Conservation (phyloP, 2,888 invertebrate genomes). For the Lathronympha strigana region DNA sequence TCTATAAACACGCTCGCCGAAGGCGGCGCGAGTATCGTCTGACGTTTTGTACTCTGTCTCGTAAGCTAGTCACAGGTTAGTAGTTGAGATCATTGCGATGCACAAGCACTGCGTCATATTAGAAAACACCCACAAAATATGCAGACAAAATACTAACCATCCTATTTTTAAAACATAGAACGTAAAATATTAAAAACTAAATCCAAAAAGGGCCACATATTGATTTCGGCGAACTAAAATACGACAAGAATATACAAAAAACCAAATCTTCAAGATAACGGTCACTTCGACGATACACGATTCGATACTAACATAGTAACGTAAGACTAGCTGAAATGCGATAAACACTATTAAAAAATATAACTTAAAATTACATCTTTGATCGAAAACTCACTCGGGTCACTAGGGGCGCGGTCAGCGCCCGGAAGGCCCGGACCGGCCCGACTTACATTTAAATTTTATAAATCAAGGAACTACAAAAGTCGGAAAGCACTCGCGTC, state of each 20-base stretch:
- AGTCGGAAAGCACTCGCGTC: slow-evolving; percentile 64
- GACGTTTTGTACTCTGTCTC: slow-evolving; percentile 77
- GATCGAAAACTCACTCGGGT: slow-evolving; percentile 82
- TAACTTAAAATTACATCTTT: slow-evolving; percentile 83
- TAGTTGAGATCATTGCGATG: slow-evolving; percentile 82
- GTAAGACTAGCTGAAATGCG: slow-evolving; percentile 84
- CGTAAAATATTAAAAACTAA: slow-evolving; percentile 67
- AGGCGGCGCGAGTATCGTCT: slow-evolving; percentile 44
- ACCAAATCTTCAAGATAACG: slow-evolving; percentile 67
- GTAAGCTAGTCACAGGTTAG: slow-evolving; percentile 76
- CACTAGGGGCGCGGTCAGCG: slow-evolving; percentile 46
- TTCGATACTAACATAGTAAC: slow-evolving; percentile 75
- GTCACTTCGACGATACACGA: slow-evolving; percentile 70
- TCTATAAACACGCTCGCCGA: slow-evolving; percentile 67
- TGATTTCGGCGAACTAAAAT: slow-evolving; percentile 64
- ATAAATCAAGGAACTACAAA: slow-evolving; percentile 74
- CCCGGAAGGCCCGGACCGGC: slow-evolving; percentile 60
- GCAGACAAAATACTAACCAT: slow-evolving; percentile 73
- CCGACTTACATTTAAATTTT: slow-evolving; percentile 49
- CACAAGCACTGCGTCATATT: slow-evolving; percentile 76
- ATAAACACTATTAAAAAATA: slow-evolving; percentile 77
- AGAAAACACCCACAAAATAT: slow-evolving; percentile 80
- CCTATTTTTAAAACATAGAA: slow-evolving; percentile 68
- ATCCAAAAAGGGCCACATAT: slow-evolving; percentile 53
- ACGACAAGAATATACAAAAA: slow-evolving; percentile 78